These are phyloP conservation scores for Drosophila yakuba DNA, from an alignment of 1,140 invertebrate genomes.

Conservation along the genomic window DNA sequence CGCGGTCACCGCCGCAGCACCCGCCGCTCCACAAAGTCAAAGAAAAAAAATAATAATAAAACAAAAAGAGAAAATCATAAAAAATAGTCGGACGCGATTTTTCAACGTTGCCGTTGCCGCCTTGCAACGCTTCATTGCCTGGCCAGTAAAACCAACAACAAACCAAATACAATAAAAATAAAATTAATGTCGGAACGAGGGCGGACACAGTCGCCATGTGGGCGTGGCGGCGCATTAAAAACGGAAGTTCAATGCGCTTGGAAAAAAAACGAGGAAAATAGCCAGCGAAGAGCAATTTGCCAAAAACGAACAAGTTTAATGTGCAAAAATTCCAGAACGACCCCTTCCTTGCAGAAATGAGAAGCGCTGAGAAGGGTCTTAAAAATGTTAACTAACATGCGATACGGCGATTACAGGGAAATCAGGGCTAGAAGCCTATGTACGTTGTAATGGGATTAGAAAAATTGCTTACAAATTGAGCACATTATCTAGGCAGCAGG, in stretches of 20 bases:
- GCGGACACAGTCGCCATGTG: conserved; percentile 28
- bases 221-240: conserved; percentile 51
- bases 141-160: conserved; percentile 22
- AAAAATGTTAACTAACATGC: conserved; percentile 48
- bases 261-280: neutral
- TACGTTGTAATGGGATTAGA: conserved; percentile 33
- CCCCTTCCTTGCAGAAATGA: conserved; percentile 1
- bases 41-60: conserved; percentile 1
- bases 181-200: conserved; percentile 57
- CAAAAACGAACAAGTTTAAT: conserved; percentile 2
- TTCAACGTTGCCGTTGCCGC: conserved; percentile 62
- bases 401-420: conserved; percentile 18
- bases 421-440: conserved; percentile 17
- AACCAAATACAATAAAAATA: conserved; percentile 60
- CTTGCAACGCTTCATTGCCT: conserved; percentile 77
- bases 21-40: conserved; percentile 12
- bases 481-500: neutral
- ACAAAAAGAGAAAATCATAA: conserved; percentile 58
- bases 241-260: conserved; percentile 70
- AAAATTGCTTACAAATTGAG: conserved; percentile 16
- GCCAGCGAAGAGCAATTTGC: neutral
- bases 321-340: conserved; percentile 11
- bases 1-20: conserved; percentile 30
- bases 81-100: conserved; percentile 71
- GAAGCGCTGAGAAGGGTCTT: conserved; percentile 21